phyloP scores from a whole-genome alignment of 2,888 invertebrate genomes.

The Nasonovia ribisnigri region DNA sequence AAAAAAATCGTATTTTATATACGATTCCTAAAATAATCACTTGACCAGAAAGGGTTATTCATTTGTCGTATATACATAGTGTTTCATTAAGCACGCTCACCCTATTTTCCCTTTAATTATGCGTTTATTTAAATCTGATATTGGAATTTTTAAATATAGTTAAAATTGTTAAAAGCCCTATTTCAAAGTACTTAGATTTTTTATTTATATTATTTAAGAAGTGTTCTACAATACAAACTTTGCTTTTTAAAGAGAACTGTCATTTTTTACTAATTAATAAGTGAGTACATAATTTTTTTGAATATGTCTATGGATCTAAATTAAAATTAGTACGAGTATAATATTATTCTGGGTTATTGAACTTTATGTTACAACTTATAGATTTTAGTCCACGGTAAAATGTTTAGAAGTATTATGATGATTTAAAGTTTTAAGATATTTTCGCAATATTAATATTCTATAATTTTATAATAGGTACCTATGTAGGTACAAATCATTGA shows the following conservation, averaged over 20 bases:
- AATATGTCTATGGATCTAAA: not conserved
- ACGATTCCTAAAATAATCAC: too few relatives aligned
- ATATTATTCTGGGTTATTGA: not conserved
- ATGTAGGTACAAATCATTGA: not conserved
- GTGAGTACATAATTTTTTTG: not conserved
- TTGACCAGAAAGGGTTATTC: not conserved
- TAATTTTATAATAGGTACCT: too few relatives aligned
- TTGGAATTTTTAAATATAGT: too few relatives aligned
- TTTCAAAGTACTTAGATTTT: not conserved
- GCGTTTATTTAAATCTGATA: not conserved
- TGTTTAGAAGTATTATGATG: not conserved
- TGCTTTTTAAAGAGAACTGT: not conserved
- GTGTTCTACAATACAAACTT: not conserved
- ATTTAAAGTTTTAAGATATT: not conserved
- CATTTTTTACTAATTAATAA: not conserved
- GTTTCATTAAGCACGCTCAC: not conserved
- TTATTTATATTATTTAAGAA: not conserved
- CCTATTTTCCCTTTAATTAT: not conserved
- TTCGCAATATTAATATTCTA: not conserved
- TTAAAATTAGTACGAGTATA: not conserved
- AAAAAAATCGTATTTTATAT: too few relatives aligned
- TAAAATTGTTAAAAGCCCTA: not conserved
- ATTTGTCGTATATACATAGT: not conserved
- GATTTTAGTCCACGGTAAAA: accelerated
- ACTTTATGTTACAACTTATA: not conserved